Evolutionary conservation across 2,113 vertebrate species (phyloP), one percentile per base, ranked within the genome.

Genomic region (Dromas ardeola): DNA sequence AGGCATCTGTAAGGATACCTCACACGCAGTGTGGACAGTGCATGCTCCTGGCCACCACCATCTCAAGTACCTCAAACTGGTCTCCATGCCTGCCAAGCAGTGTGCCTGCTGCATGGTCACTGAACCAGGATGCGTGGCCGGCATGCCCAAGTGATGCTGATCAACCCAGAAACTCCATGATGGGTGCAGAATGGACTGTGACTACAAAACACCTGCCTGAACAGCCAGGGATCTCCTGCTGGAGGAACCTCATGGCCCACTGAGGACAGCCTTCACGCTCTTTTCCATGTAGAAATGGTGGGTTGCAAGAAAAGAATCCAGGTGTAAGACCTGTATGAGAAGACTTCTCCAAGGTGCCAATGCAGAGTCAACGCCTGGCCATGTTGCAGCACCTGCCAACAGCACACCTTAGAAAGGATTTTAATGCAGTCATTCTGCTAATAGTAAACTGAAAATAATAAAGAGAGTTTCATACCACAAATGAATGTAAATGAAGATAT

Each of bases 51-150:
- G 34, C 11, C n/a, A 65, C 21, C 25, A 34, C 29, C 15, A 63
- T 13, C 38, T 49, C 22, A 66, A 13, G 38, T 36, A 25, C 11
- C 25, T 79, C 34, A 67, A 81, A 4, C 6, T 20, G 56, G 22
- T 5, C 10, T 30, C 70, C 17, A 6, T 3, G 36, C 12, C 12
- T 55, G 21, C 43, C 73, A 45, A 66, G 69, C 26, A 84, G 18
- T 43, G 34, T 0, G 2, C 25, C 18, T 3, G 3, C 47, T 67
- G 21, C 47, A 8, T 12, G 30, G 14, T 59, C n/a, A 36, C 17
- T 32, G 70, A 3, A 20, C 13, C 50, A 69, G 40, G 29, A 32
- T 83, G 53, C 7, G 49, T 22, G 47, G 25, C 6, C 36, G 47
- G 40, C 32, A 14, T 3, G 15, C 29, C 27, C 3, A 3, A 49